Evolutionary conservation across 2,113 vertebrate genomes (phyloP), one percentile per base, ranked within the genome.

Genomic region (Oncorhynchus gorbuscha): DNA sequence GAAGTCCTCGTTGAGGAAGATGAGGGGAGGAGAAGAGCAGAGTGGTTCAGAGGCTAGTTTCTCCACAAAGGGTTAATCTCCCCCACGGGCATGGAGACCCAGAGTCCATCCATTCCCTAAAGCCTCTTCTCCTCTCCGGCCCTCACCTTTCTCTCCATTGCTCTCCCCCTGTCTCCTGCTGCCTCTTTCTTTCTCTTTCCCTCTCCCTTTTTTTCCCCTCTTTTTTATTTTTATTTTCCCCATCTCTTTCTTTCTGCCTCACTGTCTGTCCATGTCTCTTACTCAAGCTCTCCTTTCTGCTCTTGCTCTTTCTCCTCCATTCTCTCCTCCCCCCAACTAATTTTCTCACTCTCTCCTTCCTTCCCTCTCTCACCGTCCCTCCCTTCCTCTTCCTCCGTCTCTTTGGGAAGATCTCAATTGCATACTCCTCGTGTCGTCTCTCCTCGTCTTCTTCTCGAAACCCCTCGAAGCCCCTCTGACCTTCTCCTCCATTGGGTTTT

Each of bases 61-160:
- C 76, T 86, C 65, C 80, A 81, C 79, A 72, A 77, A 79, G 83
- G 83, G 59, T 85, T 85, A 85, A 87, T 81, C 74, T 83, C 76
- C 84, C 81, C 80, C 81, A 84, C 75, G 76, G 83, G 84, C 81
- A 81, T 73, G 69, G 73, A 83, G 81, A 80, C 84, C 81, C 72
- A 45, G 61, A 59, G 74, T 85, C 81, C 81, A 51, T 78, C 69
- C 76, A 74, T 80, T 79, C 80, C 84, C 75, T 79, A 81, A 81
- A 81, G 75, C 80, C 73, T n/a, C 8, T 76, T 16, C 6, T 45
- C 5, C 35, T 75, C 71, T 74, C 24, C 70, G 58, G 65, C 71
- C 62, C 73, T 69, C 69, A 49, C 20, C 65, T 74, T 58, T 72
- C 51, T 32, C 62, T 67, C 62, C 24, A 32, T 74, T 58, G 68